Evolutionary conservation across 2,797 vertebrate genomes (phyloP).

Genomic region (Rhinichthys osculus): DNA sequence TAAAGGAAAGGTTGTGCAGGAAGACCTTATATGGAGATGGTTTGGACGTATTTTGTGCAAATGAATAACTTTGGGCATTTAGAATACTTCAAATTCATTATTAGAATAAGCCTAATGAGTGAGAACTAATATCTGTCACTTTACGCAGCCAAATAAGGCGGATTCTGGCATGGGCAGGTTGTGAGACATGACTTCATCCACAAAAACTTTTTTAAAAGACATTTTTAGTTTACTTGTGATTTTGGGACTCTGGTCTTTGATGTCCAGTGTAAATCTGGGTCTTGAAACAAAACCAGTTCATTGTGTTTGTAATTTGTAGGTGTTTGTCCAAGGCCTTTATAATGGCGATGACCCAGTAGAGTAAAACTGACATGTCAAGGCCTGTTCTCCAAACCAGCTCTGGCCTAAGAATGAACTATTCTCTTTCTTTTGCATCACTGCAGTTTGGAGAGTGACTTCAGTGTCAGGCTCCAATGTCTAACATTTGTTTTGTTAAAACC

Average conservation of each 20-base stretch:
- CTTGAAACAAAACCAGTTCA: background rate
- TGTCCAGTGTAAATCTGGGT: background rate
- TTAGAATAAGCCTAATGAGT: background rate
- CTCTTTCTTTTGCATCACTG: constrained; percentile 31
- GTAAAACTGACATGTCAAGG: constrained; percentile 43
- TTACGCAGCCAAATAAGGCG: background rate
- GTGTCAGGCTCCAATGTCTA: constrained; percentile 19
- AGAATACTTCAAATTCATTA: background rate
- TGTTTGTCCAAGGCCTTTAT: background rate
- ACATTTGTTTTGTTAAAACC: constrained; percentile 53
- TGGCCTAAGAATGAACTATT: constrained; percentile 54
- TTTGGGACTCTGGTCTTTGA: background rate
- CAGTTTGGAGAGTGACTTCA: constrained; percentile 9
- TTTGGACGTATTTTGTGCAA: background rate
- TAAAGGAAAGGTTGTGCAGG: background rate
- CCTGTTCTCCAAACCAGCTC: constrained; percentile 41
- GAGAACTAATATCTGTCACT: background rate
- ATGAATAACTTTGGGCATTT: background rate
- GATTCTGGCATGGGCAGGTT: background rate
- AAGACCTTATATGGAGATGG: background rate
- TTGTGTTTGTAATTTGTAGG: background rate
- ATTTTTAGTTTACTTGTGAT: background rate
- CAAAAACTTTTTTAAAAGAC: background rate
- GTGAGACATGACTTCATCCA: background rate
- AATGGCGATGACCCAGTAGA: constrained; percentile 1